Conservation (phyloP, 2,888 invertebrate genomes). For the Macropis europaea region DNA sequence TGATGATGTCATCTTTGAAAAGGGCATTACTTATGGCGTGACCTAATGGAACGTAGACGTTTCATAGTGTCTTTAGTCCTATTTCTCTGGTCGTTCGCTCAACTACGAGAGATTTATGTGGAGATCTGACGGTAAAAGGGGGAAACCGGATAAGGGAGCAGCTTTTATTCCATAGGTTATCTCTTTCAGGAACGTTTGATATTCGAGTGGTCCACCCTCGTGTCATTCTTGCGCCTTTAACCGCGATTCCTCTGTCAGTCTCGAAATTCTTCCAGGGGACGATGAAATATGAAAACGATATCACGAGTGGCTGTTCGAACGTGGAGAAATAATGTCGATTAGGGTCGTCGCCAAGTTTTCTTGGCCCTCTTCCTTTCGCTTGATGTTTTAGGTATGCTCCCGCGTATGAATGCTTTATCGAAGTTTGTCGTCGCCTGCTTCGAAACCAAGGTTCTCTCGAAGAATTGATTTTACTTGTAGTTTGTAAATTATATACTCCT, state of each 20-base stretch:
- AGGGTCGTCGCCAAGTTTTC: background rate
- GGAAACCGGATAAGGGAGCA: background rate
- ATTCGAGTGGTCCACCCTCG: background rate
- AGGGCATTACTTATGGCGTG: too few relatives aligned
- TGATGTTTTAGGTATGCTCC: background rate
- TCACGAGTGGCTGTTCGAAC: background rate
- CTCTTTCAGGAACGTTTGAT: background rate
- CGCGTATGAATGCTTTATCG: background rate
- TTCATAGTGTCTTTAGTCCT: background rate
- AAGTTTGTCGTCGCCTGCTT: background rate
- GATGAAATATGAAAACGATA: background rate
- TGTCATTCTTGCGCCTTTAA: too few relatives aligned
- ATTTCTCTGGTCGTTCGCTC: background rate
- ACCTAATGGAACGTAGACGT: too few relatives aligned
- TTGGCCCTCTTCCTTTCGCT: background rate
- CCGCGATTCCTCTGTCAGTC: too few relatives aligned
- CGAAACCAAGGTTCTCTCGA: too few relatives aligned
- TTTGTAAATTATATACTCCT: too few relatives aligned
- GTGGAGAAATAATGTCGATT: background rate
- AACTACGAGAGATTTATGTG: conserved; percentile 10
- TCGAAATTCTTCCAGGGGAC: background rate
- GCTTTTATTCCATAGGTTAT: background rate
- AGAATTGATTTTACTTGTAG: too few relatives aligned
- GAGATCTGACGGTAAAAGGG: background rate
- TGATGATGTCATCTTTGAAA: too few relatives aligned